Base-by-base conservation (phyloP, 2,113 vertebrate species). In the Romanogobio albipinnatus region DNA sequence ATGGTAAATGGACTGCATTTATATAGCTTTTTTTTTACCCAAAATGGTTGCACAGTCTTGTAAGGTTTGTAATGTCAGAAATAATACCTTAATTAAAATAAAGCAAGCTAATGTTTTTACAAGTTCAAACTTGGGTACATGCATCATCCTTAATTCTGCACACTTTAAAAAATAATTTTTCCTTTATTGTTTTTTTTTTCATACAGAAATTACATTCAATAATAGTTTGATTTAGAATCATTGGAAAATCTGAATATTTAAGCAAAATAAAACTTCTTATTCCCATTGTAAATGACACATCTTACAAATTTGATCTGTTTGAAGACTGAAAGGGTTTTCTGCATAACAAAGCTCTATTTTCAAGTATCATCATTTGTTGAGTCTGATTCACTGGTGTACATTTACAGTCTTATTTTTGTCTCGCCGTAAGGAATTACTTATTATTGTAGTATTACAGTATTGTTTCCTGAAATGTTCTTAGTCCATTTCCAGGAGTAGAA, bases 361-460 rank as follows among this genome's bases (percentile, higher is more conserved):
- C 26, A 53, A n/a, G 7, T 56, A n/a, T 70, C 83, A 84, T 59
- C 3, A 26, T 79, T 79, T 61, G 19, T 49, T 84, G 83, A 45
- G 43, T 84, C 22, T 70, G 49, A 79, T 56, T 71, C 9, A 15
- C 15, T 51, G 26, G 62, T 77, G 53, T 84, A 45, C 75, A 47
- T 79, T 84, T 68, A 76, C 45, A 26, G 17, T 19, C 19, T 66
- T 53, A 33, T 58, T 56, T 45, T 62, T 49, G 58, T 4, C 26
- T n/a, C 15, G 8, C 19, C 22, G 4, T 78, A 43, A 59, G 45
- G 26, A 43, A 85, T 81, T 3, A 61, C n/a, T n/a, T 58, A 53
- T 47, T 47, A 24, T 24, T 70, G 76, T 22, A 49, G 7, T 2
- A 15, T 45, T 68, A 26, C 78, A 36, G 26, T 8, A 51, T 68